Evolutionary conservation across 2,888 invertebrate species (phyloP).

Genomic region (Volucella zonaria): DNA sequence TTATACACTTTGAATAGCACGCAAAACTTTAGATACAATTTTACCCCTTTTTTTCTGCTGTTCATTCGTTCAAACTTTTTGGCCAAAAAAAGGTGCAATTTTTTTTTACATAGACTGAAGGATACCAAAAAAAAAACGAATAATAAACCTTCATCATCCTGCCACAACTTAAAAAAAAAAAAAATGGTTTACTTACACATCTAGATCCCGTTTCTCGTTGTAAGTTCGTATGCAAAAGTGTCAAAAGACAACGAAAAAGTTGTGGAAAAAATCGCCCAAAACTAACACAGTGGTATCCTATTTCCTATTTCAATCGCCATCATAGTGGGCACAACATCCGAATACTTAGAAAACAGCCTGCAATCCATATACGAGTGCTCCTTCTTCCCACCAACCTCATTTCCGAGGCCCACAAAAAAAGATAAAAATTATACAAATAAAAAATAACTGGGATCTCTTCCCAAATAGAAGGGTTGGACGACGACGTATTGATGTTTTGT

Average conservation of each 20-base stretch:
- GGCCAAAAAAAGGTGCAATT: constrained; percentile 32
- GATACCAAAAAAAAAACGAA: constrained; percentile 32
- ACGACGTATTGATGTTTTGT: constrained; percentile 74
- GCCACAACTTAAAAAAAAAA: constrained; percentile 56
- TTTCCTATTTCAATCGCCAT: constrained; percentile 67
- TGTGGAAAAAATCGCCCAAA: constrained; percentile 43
- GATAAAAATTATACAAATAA: constrained; percentile 6
- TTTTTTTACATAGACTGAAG: constrained; percentile 52
- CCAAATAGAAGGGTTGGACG: constrained; percentile 72
- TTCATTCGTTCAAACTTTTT: constrained; percentile 54
- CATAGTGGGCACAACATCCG: constrained; percentile 69
- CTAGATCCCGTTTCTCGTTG: constrained; percentile 49
- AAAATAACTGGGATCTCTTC: constrained; percentile 3
- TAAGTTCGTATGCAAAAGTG: constrained; percentile 72
- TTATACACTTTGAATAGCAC: constrained; percentile 69
- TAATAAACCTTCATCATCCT: background rate
- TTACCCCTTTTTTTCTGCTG: constrained; percentile 54
- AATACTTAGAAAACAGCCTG: constrained; percentile 72
- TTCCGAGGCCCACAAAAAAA: constrained; percentile 46
- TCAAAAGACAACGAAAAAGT: constrained; percentile 64
- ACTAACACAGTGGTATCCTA: constrained; percentile 69
- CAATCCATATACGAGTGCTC: constrained; percentile 47
- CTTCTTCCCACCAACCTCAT: constrained; percentile 1
- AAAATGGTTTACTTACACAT: constrained; percentile 73
- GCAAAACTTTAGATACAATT: constrained; percentile 67